Evolutionary conservation across 2,888 invertebrate genomes (phyloP), one percentile per base, ranked within the genome.

Genomic region (Calliscelio sp.): DNA sequence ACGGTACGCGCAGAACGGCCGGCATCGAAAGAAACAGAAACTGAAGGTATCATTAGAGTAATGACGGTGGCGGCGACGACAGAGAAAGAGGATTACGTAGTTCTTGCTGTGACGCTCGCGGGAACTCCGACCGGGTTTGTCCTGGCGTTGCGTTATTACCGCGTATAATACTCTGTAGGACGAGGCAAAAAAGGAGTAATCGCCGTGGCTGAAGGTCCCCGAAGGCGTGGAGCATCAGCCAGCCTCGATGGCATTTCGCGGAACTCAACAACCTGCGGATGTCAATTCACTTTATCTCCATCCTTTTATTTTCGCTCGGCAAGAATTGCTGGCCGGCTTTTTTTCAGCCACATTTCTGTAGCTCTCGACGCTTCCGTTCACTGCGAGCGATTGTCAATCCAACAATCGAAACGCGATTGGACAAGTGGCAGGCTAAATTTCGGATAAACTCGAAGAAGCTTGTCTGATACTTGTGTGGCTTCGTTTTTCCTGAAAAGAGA

Each of bases 11-110:
- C n/a, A n/a, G n/a, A n/a, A n/a, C n/a, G n/a, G n/a, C 10, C 63
- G 71, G 59, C 66, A 44, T 53, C 63, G 71, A n/a, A n/a, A n/a
- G 65, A 77, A 84, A 73, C 68, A 78, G 73, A 83, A 82, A 79
- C 85, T 81, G 84, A 89, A 88, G 91, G 90, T 91, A 91, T 91
- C 91, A 91, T 91, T 91, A 91, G 89, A 85, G 90, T 91, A 91
- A 91, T 91, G 90, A 91, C 88, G 90, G 90, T 49, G 90, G 89
- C 86, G 85, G 89, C 86, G 85, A 87, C 57, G 78, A 87, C 87
- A 86, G 87, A 87, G 87, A 87, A 87, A 82, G 87, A 88, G 86
- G 87, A 89, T 88, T 87, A 84, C 18, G 78, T 51, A 68, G 51
- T 84, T 84, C 84, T 84, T 81, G 68, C 66, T 44, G 49, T 51